Base-by-base conservation (phyloP, 2,888 invertebrate species). In the Eristalinus aeneus region DNA sequence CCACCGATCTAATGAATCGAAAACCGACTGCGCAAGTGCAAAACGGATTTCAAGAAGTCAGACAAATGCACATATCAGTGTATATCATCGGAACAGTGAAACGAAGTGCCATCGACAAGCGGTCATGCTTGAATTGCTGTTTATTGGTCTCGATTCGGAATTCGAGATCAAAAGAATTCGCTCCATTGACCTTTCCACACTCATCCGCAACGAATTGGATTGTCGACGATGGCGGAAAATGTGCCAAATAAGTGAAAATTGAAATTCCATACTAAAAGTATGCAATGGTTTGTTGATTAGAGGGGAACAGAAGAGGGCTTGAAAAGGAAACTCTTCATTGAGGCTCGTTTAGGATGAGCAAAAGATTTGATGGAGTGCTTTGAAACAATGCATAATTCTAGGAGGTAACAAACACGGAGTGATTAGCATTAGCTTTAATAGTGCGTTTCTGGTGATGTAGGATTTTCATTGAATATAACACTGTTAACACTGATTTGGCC, bases 121-220 rank as follows among this genome's bases (percentile, higher is more conserved):
- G 84, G 84, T 85, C 75, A 84, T 68, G 79, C 46, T 80, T 80
- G 72, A 54, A 27, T n/a, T 34, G 58, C 31, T 56, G 46, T 12
- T 39, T 23, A 77, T 53, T 56, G 16, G 68, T 72, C 23, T 65
- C 20, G 39, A 56, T 54, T 56, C 54, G 36, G 36, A 60, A 61
- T 63, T 65, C 23, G 27, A 67, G 56, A 74, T 83, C 60, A 22
- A 72, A 80, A 56, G 72, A 72, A 76, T 85, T 72, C 56, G 75
- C 76, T 85, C 72, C 76, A 80, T 68, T 85, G 80, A 85, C 84
- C 84, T 85, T 85, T 78, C 64, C 63, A 68, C 75, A 31, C 63
- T 58, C 36, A 58, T 64, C n/a, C 22, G 0, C 16, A 46, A n/a
- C 16, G 63, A 11, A 20, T 9, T 16, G 16, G 27, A 54, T 22